A percentile compares a stretch with the other conserved stretches of the same genome.
Conservation (phyloP, 1,140 invertebrate species). For the Mactra quadrangularis region DNA sequence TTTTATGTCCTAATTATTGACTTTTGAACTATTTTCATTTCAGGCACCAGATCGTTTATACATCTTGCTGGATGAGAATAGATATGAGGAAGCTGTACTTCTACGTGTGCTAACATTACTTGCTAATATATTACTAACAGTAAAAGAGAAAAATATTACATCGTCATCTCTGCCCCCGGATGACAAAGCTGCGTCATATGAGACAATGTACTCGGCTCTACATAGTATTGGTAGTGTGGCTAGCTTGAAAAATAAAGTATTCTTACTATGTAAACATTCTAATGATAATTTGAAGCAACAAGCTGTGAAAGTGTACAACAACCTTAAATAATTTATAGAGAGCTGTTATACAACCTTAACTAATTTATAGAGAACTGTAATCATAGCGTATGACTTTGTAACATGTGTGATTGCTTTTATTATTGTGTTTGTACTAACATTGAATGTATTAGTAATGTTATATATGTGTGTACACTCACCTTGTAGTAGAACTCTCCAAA, state of each 20-base stretch:
- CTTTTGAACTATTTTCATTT: too few species aligned
- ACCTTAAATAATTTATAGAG: conserved; percentile 48
- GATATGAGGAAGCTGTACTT: conserved; percentile 84
- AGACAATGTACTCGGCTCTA: conserved; percentile 86
- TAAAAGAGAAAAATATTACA: conserved; percentile 83
- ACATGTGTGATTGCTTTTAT: too few species aligned
- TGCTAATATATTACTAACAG: conserved; percentile 85
- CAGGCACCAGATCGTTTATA: conserved; percentile 86
- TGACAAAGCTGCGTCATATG: conserved; percentile 86
- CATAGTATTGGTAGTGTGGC: conserved; percentile 84
- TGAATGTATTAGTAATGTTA: too few species aligned
- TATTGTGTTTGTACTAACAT: too few species aligned
- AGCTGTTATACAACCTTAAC: too few species aligned
- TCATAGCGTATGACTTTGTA: too few species aligned
- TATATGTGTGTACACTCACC: too few species aligned
- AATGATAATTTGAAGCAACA: conserved; percentile 85
- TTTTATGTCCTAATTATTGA: too few species aligned
- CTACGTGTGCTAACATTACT: conserved; percentile 86
- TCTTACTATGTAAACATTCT: conserved; percentile 84
- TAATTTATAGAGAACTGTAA: too few species aligned
- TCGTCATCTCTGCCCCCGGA: conserved; percentile 85
- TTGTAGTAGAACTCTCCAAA: too few species aligned
- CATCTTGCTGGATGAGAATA: conserved; percentile 83
- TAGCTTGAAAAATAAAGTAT: conserved; percentile 84
- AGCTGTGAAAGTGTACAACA: conserved; percentile 77